Base-by-base conservation (phyloP, 92 coral and sea anemone genomes). In the Bergia puertoricense region DNA sequence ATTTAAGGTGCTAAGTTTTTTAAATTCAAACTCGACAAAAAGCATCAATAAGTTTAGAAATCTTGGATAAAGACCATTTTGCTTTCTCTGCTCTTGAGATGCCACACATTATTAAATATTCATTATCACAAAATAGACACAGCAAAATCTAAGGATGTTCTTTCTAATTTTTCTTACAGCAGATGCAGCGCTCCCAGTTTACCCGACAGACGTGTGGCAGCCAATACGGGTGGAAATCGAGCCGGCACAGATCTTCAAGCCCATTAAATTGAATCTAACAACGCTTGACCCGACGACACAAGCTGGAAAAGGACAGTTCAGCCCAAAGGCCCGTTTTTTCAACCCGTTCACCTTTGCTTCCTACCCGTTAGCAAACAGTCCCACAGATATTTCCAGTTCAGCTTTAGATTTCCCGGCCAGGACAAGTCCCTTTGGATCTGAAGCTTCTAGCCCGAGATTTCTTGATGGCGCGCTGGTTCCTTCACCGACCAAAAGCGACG, bases 401-500 rank as follows among this genome's bases (percentile, higher is more conserved):
- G 85, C 84, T 18, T 50, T 85, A 42, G 84, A 59, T 16, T 68
- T 71, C 23, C 71, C 88, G 41, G 79, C 82, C n/a, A 72, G 79
- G 18, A 77, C 93, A 39, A 89, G 95, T 51, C 87, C 92, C 44
- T 95, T 85, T 81, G 93, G 80, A 92, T 81, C 92, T 8, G 89
- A 90, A n/a, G 87, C 91, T 20, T 82, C 91, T 4, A 91, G 90
- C 54, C 93, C 98, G 7, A 85, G 91, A 39, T 90, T 87, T 48
- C 90, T 95, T 20, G 99, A 96, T 30, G 98, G 95, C 3, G 95
- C 96, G 0, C 90, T 95, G 1, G 98, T 97, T 6, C 99, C 99
- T 51, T 97, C 99, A 41, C 99, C 99, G 38, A 97, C 99, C 13
- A 96, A 96, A 80, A 97, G 99, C 85, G 99, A 97, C 88, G 98